Conservation (phyloP, 2,888 invertebrate genomes). For the Leucozona laternaria region DNA sequence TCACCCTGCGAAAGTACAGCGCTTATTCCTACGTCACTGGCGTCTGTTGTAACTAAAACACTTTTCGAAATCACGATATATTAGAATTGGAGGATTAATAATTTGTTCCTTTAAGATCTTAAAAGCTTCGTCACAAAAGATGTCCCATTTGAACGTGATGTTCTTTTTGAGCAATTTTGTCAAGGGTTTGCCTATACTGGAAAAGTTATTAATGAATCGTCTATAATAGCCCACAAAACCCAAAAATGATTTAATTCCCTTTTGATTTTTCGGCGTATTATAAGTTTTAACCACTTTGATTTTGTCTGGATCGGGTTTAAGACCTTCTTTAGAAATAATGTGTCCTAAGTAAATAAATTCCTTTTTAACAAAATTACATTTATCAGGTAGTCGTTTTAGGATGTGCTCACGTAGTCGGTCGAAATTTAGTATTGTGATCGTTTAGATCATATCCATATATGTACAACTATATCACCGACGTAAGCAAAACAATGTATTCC, state of each 20-base stretch:
- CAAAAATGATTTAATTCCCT: background rate
- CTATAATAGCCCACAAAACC: background rate
- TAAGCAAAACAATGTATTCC: slow-evolving; percentile 19
- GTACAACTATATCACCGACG: slow-evolving; percentile 15
- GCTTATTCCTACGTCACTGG: background rate
- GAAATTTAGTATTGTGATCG: slow-evolving; percentile 22
- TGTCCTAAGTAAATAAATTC: background rate
- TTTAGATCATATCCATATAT: slow-evolving; percentile 14
- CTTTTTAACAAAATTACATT: slow-evolving; percentile 12
- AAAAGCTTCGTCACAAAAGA: slow-evolving; percentile 25
- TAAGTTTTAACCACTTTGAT: background rate
- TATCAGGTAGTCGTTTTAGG: too few species aligned
- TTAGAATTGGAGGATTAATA: background rate
- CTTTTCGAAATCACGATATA: background rate
- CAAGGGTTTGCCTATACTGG: slow-evolving; percentile 3
- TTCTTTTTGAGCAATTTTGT: slow-evolving; percentile 31
- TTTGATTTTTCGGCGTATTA: background rate
- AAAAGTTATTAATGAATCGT: slow-evolving; percentile 34
- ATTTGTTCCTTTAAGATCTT: background rate
- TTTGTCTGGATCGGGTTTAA: background rate
- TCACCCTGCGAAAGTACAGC: slow-evolving; percentile 16
- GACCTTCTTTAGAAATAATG: background rate
- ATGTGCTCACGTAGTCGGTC: slow-evolving; percentile 25
- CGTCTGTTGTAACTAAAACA: background rate
- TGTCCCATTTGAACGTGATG: slow-evolving; percentile 26